phyloP scores from a whole-genome alignment of 2,888 invertebrate species.

The Pollenia amentaria region DNA sequence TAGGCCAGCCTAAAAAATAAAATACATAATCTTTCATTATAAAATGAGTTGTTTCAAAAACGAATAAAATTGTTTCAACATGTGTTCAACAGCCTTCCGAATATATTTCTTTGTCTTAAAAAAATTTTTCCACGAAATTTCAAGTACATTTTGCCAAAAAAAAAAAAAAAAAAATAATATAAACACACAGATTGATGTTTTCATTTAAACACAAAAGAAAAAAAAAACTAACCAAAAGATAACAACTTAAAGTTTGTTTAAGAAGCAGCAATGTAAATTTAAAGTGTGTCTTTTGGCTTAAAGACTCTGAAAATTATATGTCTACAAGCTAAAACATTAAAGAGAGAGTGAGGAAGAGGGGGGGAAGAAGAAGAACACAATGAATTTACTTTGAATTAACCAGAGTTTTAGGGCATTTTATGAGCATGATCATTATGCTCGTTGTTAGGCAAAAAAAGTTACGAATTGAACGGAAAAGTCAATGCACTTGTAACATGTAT shows the following conservation, averaged over 20 bases:
- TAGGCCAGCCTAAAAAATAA: background rate
- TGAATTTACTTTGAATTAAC: constrained; percentile 61
- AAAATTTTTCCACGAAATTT: constrained; percentile 59
- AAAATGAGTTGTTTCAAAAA: constrained; percentile 20
- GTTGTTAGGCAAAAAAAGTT: constrained; percentile 27
- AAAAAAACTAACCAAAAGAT: background rate
- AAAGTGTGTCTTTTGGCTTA: constrained; percentile 48
- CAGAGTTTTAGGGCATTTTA: constrained; percentile 58
- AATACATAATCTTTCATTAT: constrained; percentile 22
- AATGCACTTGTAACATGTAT: constrained; percentile 56
- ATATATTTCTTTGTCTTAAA: background rate
- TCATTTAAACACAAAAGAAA: constrained; percentile 50
- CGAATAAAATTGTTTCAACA: constrained; percentile 14
- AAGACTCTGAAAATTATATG: constrained; percentile 63
- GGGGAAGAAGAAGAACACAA: constrained; percentile 23
- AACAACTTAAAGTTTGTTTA: constrained; percentile 45
- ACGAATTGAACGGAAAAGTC: constrained; percentile 54
- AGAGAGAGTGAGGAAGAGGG: no score
- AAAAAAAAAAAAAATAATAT: constrained; percentile 14
- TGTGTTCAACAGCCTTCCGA: constrained; percentile 43
- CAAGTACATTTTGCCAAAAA: constrained; percentile 45
- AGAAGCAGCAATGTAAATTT: constrained; percentile 23
- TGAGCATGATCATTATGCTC: constrained; percentile 38
- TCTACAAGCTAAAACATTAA: constrained; percentile 25
- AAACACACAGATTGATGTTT: constrained; percentile 43